These are phyloP conservation scores for Calliopsis andreniformis DNA, from an alignment of 1,140 invertebrate genomes.

Conservation along the genomic window DNA sequence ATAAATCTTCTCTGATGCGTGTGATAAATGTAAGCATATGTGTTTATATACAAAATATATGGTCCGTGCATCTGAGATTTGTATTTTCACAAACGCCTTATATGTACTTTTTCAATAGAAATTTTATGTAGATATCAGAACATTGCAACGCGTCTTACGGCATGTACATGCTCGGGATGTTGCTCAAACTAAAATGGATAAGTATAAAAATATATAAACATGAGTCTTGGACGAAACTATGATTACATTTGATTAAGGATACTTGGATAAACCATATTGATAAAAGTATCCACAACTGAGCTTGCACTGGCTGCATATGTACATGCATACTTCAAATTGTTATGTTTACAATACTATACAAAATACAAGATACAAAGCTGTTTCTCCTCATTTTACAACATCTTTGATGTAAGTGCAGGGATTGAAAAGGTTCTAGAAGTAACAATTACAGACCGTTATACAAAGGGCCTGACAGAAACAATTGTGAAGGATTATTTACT, in stretches of 20 bases:
- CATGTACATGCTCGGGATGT: constrained; percentile 37
- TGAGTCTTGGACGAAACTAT: constrained; percentile 16
- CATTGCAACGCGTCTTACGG: background rate
- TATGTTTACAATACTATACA: constrained; percentile 38
- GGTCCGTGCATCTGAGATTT: background rate
- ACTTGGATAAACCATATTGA: constrained; percentile 53
- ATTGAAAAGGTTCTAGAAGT: no score
- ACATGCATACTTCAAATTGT: constrained; percentile 34
- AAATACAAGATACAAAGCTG: no score
- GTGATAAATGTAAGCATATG: constrained; percentile 20
- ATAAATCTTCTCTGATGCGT: constrained; percentile 44
- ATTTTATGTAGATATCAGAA: background rate
- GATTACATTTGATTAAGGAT: constrained; percentile 28
- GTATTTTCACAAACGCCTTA: background rate
- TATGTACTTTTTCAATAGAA: background rate
- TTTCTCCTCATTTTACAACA: constrained; percentile 1
- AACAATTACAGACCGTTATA: no score
- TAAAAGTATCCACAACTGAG: constrained; percentile 2
- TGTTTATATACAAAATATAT: constrained; percentile 7
- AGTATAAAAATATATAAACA: constrained; percentile 32
- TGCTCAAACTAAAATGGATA: constrained; percentile 21
- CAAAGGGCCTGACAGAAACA: constrained; percentile 3
- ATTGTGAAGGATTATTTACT: no score
- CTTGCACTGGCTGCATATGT: constrained; percentile 26
- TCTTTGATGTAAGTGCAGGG: background rate